Conservation (phyloP, 2,113 vertebrate species). For the Pollimyrus isidori region DNA sequence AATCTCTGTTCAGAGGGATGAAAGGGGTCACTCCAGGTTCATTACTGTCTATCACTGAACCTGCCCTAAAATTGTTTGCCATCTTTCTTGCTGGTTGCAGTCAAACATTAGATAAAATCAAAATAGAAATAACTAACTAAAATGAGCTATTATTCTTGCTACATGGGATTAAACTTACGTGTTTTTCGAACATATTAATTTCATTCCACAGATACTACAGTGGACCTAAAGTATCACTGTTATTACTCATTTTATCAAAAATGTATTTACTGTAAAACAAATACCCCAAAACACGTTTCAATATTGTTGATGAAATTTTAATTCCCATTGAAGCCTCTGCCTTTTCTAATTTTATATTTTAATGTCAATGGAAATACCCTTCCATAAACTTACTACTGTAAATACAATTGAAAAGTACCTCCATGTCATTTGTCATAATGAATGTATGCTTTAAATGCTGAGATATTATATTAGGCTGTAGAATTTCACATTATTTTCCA, state of each 20-base stretch:
- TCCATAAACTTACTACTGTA: neutral
- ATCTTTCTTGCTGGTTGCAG: neutral
- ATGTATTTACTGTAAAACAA: neutral
- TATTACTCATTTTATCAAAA: neutral
- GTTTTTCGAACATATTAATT: neutral
- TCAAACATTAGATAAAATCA: neutral
- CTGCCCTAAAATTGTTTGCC: neutral
- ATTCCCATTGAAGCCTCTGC: neutral
- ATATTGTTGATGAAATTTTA: neutral
- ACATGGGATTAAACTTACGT: neutral
- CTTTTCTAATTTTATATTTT: neutral
- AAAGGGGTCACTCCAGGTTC: neutral
- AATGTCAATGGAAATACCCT: neutral
- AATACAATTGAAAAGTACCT: conserved; percentile 36
- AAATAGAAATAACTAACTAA: neutral
- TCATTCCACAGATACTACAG: neutral
- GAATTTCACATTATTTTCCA: conserved; percentile 31
- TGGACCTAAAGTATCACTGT: neutral
- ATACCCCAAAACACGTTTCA: neutral
- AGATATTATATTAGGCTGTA: conserved; percentile 27
- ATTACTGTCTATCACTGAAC: neutral
- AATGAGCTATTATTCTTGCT: neutral
- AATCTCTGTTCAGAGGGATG: neutral
- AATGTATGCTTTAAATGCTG: conserved; percentile 23
- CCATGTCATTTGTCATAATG: conserved; percentile 27